Evolutionary conservation across 2,113 vertebrate genomes (phyloP).

Genomic region (Takifugu bimaculatus): DNA sequence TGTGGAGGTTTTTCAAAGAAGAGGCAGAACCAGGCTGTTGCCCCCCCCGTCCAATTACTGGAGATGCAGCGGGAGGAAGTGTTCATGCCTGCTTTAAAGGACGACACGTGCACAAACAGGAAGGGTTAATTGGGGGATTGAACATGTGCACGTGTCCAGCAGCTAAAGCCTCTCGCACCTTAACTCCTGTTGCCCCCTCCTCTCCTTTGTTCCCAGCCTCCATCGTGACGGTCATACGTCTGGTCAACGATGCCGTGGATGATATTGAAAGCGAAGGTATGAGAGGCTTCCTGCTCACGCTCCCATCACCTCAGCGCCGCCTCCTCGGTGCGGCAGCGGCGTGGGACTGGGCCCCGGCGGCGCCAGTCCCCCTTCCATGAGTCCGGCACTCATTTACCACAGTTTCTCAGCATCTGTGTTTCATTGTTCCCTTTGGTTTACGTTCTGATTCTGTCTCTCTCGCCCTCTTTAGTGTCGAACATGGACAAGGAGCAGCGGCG

Average conservation of each 20-base stretch:
- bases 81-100: neutral
- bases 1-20: constrained; percentile 9
- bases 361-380: constrained; percentile 11
- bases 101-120: constrained; percentile 1
- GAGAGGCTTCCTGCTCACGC: constrained; percentile 15
- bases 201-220: constrained; percentile 49
- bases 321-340: constrained; percentile 1
- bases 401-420: constrained; percentile 39
- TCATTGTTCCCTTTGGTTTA: constrained; percentile 35
- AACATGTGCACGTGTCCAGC: neutral
- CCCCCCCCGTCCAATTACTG: constrained; percentile 38
- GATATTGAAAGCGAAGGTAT: constrained; percentile 69
- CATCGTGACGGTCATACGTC: constrained; percentile 71
- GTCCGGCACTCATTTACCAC: constrained; percentile 33
- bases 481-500: constrained; percentile 61
- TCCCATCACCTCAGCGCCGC: constrained; percentile 14
- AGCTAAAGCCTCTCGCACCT: neutral
- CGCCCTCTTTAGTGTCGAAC: constrained; percentile 66
- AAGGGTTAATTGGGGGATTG: no score
- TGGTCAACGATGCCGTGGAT: constrained; percentile 67
- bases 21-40: constrained; percentile 9
- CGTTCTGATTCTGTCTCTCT: constrained; percentile 38
- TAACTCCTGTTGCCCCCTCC: constrained; percentile 6
- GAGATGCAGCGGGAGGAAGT: constrained; percentile 4
- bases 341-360: constrained; percentile 9